Base-by-base conservation (phyloP, 2,888 invertebrate genomes). In the Nycteola revayana region DNA sequence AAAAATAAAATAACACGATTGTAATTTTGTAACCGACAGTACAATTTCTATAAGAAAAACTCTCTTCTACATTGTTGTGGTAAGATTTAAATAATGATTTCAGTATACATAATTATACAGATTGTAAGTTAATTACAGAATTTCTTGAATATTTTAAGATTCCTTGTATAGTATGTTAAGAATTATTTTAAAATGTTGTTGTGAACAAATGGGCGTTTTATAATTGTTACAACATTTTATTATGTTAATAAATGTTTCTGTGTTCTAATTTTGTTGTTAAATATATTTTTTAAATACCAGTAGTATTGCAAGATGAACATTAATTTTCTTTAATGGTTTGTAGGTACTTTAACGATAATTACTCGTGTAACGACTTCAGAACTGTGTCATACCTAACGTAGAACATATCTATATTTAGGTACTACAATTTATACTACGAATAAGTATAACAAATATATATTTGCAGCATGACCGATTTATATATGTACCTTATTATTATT, bases 31-130 rank as follows among this genome's bases (percentile, higher is more conserved):
- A 7, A 7, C 7, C 24, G 42, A 42, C 30, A 10, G 39, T 55
- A 44, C 56, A 36, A 42, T 44, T 40, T 48, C 26, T 38, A 31
- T 36, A 31, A 42, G 31, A 52, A 49, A 49, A 44, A 41, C 22
- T 3, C 20, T 9, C 32, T 34, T 37, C 33, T 36, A 42, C 48
- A 42, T 40, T 47, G 56, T 27, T 36, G 21, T 21, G 27, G 20
- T 20, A 18, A 54, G 42, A 54, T 56, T 51, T 56, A 41, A 56
- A 56, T 54, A 54, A 54, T 42, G 44, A 56, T 42, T 48, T 50
- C 41, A 52, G 31, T 49, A 42, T 38, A 32, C 49, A 49, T 56
- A 45, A 54, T 52, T 49, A 49, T 42, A 45, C 42, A 30, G 41
- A 52, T 41, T 41, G 49, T 41, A 30, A 37, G 41, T 32, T 43